phyloP scores from a whole-genome alignment of 2,113 vertebrate species.

The Tor tambroides region DNA sequence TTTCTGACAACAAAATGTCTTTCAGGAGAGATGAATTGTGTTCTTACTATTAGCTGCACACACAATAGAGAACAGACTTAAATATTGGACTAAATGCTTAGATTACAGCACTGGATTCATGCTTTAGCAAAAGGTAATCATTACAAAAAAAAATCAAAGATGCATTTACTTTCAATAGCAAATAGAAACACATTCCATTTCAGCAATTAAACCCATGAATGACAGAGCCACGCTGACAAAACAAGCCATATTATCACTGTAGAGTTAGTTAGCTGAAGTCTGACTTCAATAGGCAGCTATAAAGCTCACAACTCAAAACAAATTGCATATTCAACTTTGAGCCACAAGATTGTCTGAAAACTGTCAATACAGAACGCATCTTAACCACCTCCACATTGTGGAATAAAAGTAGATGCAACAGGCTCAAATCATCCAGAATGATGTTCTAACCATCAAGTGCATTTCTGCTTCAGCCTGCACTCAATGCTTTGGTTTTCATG shows the following conservation, averaged over 20 bases:
- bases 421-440: neutral
- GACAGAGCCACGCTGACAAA: neutral
- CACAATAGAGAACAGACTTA: neutral
- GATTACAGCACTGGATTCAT: neutral
- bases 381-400: neutral
- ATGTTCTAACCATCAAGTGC: neutral
- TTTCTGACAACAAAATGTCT: constrained; percentile 30
- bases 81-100: neutral
- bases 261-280: neutral
- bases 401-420: neutral
- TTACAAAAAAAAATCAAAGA: neutral
- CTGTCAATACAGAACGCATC: neutral
- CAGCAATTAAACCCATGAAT: neutral
- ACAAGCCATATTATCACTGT: neutral
- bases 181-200: neutral
- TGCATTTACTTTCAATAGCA: neutral
- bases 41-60: neutral
- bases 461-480: neutral
- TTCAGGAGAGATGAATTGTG: neutral
- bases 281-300: neutral
- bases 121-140: neutral
- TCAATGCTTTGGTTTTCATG: too few relatives aligned
- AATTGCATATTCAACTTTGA: neutral
- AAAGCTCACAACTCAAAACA: neutral
- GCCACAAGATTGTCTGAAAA: neutral